phyloP scores from a whole-genome alignment of 2,888 invertebrate genomes.

The Pyralis farinalis region DNA sequence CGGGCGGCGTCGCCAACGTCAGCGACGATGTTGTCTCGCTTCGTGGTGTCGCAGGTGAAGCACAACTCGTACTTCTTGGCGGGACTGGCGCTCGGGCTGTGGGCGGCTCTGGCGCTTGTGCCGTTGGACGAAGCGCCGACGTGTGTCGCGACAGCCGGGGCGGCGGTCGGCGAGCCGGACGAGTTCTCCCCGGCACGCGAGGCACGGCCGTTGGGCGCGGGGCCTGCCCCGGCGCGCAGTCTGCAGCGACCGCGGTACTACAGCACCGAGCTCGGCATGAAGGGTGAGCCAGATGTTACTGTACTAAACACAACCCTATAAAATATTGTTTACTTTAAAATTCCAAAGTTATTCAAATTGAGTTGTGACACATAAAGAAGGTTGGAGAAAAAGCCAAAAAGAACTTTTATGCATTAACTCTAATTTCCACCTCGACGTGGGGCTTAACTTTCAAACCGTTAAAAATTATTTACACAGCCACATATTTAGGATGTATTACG shows the following conservation, averaged over 20 bases:
- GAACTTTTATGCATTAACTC: too few relatives aligned
- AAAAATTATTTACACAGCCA: too few relatives aligned
- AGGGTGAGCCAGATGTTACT: too few relatives aligned
- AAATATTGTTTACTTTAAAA: too few relatives aligned
- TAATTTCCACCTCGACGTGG: too few relatives aligned
- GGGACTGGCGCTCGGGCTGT: constrained; percentile 78
- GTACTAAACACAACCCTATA: too few relatives aligned
- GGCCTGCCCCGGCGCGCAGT: constrained; percentile 52
- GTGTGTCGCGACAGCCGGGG: constrained; percentile 24
- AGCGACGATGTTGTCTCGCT: constrained; percentile 58
- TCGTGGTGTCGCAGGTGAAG: constrained; percentile 70
- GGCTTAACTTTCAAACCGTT: too few relatives aligned
- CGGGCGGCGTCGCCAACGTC: too few relatives aligned
- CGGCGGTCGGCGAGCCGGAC: constrained; percentile 31
- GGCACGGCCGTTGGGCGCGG: constrained; percentile 43
- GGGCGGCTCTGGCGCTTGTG: constrained; percentile 73
- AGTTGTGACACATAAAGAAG: too few relatives aligned
- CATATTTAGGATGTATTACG: too few relatives aligned
- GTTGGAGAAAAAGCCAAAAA: too few relatives aligned
- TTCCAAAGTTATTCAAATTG: too few relatives aligned
- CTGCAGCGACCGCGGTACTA: constrained; percentile 94
- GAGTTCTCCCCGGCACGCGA: constrained; percentile 67
- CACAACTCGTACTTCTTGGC: constrained; percentile 81
- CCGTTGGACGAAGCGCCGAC: constrained; percentile 58
- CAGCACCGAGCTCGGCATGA: constrained; percentile 96